Conservation (phyloP, 2,113 vertebrate genomes). For the Percina caprodes region DNA sequence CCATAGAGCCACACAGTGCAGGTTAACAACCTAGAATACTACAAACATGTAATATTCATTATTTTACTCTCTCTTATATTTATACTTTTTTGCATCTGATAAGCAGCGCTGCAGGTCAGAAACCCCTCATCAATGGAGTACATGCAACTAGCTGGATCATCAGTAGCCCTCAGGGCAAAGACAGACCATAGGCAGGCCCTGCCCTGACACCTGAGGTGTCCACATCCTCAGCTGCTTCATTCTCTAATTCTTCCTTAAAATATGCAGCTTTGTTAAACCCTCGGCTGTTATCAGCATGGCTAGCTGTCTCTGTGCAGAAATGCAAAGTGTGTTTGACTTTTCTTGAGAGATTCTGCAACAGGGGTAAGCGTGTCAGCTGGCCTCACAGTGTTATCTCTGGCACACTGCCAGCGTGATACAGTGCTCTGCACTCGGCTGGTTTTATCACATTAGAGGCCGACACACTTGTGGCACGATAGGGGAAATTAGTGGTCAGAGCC, state of each 20-base stretch:
- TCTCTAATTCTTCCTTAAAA: conserved; percentile 60
- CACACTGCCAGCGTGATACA: conserved; percentile 70
- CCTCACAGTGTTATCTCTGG: conserved; percentile 71
- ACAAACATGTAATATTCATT: not conserved
- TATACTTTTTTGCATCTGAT: conserved; percentile 9
- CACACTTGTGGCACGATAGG: conserved; percentile 58
- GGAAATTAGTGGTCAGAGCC: conserved; percentile 69
- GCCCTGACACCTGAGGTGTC: conserved; percentile 32
- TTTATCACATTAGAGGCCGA: conserved; percentile 73
- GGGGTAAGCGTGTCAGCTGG: conserved; percentile 65
- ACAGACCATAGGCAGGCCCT: conserved; percentile 18
- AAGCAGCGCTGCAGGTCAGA: conserved; percentile 10
- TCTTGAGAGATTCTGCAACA: conserved; percentile 63
- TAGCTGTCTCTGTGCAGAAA: conserved; percentile 55
- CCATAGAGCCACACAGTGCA: not conserved
- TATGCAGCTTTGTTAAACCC: conserved; percentile 57
- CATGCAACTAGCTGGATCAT: conserved; percentile 22
- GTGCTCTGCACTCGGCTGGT: conserved; percentile 67
- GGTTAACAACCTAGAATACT: not conserved
- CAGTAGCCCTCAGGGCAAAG: conserved; percentile 38
- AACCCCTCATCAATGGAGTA: conserved; percentile 21
- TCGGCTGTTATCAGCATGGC: conserved; percentile 58
- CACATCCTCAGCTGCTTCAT: conserved; percentile 29
- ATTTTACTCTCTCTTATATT: not conserved
- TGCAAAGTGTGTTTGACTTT: conserved; percentile 69